A percentile compares a stretch with the other conserved stretches of the same genome.
phyloP scores from a whole-genome alignment of 2,888 invertebrate species.

The Neoaliturus tenellus region DNA sequence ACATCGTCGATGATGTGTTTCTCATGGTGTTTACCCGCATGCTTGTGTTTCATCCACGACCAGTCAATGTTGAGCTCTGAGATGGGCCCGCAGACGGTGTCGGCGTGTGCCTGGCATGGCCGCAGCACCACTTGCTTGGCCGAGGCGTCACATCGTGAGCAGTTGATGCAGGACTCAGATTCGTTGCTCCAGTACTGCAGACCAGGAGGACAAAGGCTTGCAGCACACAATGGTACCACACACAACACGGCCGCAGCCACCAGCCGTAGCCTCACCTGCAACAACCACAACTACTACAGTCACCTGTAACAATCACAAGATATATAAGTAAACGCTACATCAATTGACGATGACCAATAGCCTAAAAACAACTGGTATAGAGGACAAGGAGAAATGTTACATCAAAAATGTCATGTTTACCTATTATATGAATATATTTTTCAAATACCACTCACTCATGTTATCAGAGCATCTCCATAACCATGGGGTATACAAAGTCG shows the following conservation, averaged over 20 bases:
- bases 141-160: slow-evolving; percentile 73
- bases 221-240: slow-evolving; percentile 61
- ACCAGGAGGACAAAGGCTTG: slow-evolving; percentile 76
- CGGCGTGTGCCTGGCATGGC: slow-evolving; percentile 85
- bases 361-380: no score
- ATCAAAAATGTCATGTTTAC: no score
- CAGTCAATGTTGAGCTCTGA: slow-evolving; percentile 80
- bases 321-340: no score
- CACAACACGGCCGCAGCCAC: slow-evolving; percentile 72
- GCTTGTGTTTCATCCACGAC: slow-evolving; percentile 72
- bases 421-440: no score
- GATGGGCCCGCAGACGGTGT: slow-evolving; percentile 84
- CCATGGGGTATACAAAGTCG: no score
- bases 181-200: slow-evolving; percentile 82
- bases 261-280: slow-evolving; percentile 72
- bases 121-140: slow-evolving; percentile 76
- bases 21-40: slow-evolving; percentile 41
- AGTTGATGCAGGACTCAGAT: slow-evolving; percentile 80
- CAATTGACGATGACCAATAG: no score
- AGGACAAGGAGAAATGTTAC: no score
- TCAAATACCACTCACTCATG: no score
- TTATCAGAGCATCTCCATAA: no score
- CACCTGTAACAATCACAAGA: no score
- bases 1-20: slow-evolving; percentile 15
- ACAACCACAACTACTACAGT: no score